These are phyloP conservation scores for Furcifer pardalis DNA, from an alignment of 2,797 vertebrate species.

Conservation along the genomic window DNA sequence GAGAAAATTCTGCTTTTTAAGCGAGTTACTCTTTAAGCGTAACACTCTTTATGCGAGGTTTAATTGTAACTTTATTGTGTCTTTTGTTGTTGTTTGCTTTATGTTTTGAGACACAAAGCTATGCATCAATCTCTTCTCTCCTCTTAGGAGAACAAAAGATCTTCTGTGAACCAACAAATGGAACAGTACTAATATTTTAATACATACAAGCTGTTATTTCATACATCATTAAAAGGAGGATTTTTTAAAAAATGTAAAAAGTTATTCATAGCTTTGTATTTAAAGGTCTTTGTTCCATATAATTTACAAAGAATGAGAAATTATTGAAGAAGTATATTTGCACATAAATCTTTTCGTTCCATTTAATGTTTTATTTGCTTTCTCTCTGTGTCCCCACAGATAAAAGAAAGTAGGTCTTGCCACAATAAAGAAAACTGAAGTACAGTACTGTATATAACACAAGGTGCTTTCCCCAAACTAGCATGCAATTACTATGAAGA, in stretches of 20 bases:
- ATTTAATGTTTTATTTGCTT: neutral
- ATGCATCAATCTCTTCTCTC: conserved; percentile 12
- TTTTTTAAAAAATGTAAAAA: no score
- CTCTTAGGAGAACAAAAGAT: neutral
- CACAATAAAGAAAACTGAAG: neutral
- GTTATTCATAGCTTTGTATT: neutral
- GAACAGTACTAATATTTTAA: neutral
- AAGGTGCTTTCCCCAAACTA: neutral
- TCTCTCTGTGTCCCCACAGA: neutral
- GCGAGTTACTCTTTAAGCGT: no score
- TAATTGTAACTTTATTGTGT: conserved; percentile 16
- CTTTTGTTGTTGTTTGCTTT: neutral
- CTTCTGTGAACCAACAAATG: neutral
- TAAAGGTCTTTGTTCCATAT: neutral
- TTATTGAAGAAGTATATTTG: neutral
- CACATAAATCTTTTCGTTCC: neutral
- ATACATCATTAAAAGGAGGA: neutral
- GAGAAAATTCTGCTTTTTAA: no score
- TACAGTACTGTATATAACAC: neutral
- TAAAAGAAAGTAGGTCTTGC: neutral
- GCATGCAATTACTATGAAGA: neutral
- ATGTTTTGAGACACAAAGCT: neutral
- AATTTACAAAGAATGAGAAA: neutral
- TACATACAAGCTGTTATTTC: neutral
- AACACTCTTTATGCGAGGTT: no score